These are phyloP conservation scores for Leucophenga varia DNA, from an alignment of 1,140 invertebrate genomes.

Conservation along the genomic window DNA sequence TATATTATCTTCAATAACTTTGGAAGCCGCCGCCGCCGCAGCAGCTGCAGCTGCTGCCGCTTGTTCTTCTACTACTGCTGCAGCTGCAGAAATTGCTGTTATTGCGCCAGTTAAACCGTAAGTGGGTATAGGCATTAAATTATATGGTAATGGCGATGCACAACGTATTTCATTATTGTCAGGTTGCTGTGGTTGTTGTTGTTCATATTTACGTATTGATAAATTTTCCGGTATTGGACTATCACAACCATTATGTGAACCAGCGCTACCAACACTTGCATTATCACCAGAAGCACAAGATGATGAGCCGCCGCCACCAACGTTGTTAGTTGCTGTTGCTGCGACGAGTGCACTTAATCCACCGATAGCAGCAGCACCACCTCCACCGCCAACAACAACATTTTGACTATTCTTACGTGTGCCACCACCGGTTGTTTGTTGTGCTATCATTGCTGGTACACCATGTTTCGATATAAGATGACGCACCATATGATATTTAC, in stretches of 20 bases:
- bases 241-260: slow-evolving; percentile 41
- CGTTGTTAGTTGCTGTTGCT: not conserved
- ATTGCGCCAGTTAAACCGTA: slow-evolving; percentile 51
- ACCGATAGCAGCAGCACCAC: not conserved
- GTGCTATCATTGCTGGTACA: slow-evolving; percentile 43
- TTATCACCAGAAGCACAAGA: slow-evolving; percentile 28
- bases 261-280: slow-evolving; percentile 41
- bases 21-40: slow-evolving; percentile 14
- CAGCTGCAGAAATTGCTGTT: slow-evolving; percentile 49
- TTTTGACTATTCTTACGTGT: slow-evolving; percentile 20
- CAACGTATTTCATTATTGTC: no score
- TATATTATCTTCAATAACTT: no score
- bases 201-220: slow-evolving; percentile 44
- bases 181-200: slow-evolving; percentile 22
- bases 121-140: slow-evolving; percentile 37
- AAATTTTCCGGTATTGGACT: slow-evolving; percentile 48
- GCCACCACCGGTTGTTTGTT: slow-evolving; percentile 45
- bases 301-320: not conserved
- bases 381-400: not conserved
- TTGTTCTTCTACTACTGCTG: slow-evolving; percentile 41
- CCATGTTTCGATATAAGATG: slow-evolving; percentile 60
- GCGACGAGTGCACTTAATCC: not conserved
- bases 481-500: slow-evolving; percentile 64
- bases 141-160: slow-evolving; percentile 34
- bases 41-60: slow-evolving; percentile 34